Conservation (phyloP, 2,113 vertebrate genomes). For the Turnix velox region DNA sequence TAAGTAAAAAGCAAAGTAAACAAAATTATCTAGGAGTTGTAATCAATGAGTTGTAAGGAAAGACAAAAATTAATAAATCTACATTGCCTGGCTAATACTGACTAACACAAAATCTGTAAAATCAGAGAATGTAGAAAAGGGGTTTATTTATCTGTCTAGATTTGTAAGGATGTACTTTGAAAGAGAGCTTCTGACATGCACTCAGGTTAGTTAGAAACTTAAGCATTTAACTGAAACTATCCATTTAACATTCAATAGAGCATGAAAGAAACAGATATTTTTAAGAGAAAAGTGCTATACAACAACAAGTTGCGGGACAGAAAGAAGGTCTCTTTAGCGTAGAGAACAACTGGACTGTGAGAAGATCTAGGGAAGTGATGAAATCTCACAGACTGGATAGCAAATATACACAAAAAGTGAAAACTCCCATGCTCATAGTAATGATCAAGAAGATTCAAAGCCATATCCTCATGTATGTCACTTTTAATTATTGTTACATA, state of each 20-base stretch:
- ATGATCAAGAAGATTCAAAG: background rate
- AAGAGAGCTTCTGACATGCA: background rate
- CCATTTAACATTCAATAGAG: background rate
- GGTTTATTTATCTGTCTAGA: background rate
- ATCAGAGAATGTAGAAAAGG: background rate
- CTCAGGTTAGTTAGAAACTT: background rate
- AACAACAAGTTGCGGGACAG: background rate
- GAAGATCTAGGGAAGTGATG: background rate
- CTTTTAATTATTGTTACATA: background rate
- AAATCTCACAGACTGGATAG: background rate
- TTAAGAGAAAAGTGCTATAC: background rate
- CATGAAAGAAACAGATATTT: background rate
- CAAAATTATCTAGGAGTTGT: background rate
- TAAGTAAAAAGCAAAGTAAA: background rate
- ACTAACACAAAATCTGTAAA: background rate
- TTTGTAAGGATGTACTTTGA: background rate
- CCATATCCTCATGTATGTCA: background rate
- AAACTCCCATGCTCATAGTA: background rate
- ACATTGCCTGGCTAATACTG: background rate
- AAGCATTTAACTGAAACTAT: background rate
- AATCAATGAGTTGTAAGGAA: background rate
- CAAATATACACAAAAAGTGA: background rate
- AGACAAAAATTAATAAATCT: conserved; percentile 2
- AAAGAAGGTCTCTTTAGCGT: background rate
- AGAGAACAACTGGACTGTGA: background rate